Conservation (phyloP, 1,140 invertebrate species). For the Chrysomallon squamiferum region DNA sequence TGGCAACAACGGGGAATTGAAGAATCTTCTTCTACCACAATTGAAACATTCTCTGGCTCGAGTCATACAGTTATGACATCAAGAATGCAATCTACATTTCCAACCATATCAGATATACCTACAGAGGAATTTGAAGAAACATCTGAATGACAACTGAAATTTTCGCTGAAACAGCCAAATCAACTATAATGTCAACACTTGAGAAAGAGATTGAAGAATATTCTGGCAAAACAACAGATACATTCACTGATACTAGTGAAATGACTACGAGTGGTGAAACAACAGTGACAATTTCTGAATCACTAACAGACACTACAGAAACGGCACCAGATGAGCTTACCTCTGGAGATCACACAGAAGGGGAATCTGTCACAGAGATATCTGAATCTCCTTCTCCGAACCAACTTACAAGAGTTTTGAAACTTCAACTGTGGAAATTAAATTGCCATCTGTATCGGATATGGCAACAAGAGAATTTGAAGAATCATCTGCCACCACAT, state of each 20-base stretch:
- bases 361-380: not conserved
- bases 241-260: not conserved
- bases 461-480: not conserved
- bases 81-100: too few relatives aligned
- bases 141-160: too few relatives aligned
- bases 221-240: not conserved
- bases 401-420: not conserved
- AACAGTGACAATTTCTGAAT: not conserved
- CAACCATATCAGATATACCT: too few relatives aligned
- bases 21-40: too few relatives aligned
- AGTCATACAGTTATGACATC: too few relatives aligned
- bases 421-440: not conserved
- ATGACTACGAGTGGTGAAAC: not conserved
- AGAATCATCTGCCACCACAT: too few relatives aligned
- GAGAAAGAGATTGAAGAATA: not conserved
- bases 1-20: too few relatives aligned
- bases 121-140: too few relatives aligned
- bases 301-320: not conserved
- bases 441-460: not conserved
- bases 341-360: not conserved
- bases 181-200: too few relatives aligned
- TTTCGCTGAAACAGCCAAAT: too few relatives aligned
- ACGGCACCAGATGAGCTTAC: not conserved
- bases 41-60: too few relatives aligned
- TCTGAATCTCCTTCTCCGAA: not conserved